phyloP scores from a whole-genome alignment of 2,888 invertebrate genomes.

The Archips crataeganus region DNA sequence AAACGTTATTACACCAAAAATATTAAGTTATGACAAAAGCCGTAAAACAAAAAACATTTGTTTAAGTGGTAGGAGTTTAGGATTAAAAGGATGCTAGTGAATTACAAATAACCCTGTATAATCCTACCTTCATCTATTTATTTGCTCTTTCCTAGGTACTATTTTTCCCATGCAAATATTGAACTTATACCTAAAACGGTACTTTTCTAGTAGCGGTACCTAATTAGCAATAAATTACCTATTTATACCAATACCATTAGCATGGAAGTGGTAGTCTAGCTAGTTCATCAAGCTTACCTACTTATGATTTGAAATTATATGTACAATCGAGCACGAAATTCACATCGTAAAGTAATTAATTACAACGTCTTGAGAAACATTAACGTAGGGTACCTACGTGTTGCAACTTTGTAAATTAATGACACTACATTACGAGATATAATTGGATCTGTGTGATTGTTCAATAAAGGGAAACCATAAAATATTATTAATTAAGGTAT shows the following conservation, averaged over 20 bases:
- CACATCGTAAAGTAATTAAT: slow-evolving; percentile 2
- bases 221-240: background rate
- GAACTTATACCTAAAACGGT: no score
- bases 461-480: background rate
- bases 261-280: background rate
- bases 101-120: no score
- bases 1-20: no score
- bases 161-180: no score
- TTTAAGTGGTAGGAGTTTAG: no score
- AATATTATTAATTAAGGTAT: background rate
- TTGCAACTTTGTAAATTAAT: slow-evolving; percentile 41
- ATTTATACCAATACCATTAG: background rate
- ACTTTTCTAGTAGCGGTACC: no score
- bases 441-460: background rate
- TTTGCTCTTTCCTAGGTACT: no score
- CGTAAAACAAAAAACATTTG: no score
- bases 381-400: background rate
- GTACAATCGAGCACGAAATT: background rate
- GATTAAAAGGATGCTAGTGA: no score
- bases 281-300: background rate
- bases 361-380: background rate
- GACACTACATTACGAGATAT: slow-evolving; percentile 52
- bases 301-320: background rate
- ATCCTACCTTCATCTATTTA: no score
- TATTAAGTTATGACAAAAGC: no score